Conservation (phyloP, 2,797 vertebrate genomes). For the Percopsis omiscomaycus region DNA sequence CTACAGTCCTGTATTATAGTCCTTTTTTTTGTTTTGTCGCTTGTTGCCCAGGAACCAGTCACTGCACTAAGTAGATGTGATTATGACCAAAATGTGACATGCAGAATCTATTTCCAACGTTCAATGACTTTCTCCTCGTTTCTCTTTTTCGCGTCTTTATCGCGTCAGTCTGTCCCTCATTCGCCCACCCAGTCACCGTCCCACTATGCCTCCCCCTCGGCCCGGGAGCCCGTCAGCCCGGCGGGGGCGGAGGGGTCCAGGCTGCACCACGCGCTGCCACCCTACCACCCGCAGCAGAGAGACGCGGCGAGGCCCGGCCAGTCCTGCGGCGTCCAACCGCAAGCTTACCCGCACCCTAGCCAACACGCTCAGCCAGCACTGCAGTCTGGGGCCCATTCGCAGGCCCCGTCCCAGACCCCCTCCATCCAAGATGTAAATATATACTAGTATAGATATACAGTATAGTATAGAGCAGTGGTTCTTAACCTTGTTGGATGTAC, state of each 20-base stretch:
- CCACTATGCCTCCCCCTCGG: conserved; percentile 42
- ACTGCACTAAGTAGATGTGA: too few species aligned
- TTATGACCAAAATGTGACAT: too few species aligned
- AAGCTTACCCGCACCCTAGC: conserved; percentile 14
- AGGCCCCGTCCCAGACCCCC: neutral
- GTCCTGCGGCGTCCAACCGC: conserved; percentile 43
- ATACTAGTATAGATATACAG: neutral
- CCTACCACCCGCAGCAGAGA: conserved; percentile 49
- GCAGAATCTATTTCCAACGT: too few species aligned
- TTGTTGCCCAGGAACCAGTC: too few species aligned
- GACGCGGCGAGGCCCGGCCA: conserved; percentile 40
- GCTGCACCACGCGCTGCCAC: conserved; percentile 21
- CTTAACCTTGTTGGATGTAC: too few species aligned
- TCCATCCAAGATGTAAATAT: conserved; percentile 86
- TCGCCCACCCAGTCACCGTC: conserved; percentile 45
- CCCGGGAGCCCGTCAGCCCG: conserved; percentile 72
- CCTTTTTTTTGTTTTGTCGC: too few species aligned
- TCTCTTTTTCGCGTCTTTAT: neutral
- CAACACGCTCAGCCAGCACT: conserved; percentile 30
- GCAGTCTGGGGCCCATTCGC: conserved; percentile 32
- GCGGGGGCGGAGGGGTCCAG: conserved; percentile 56
- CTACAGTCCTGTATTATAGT: too few species aligned
- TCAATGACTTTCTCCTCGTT: neutral
- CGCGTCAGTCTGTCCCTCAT: conserved; percentile 39
- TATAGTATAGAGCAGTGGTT: too few species aligned